Conservation (phyloP, 2,113 vertebrate genomes). For the Nibea albiflora region DNA sequence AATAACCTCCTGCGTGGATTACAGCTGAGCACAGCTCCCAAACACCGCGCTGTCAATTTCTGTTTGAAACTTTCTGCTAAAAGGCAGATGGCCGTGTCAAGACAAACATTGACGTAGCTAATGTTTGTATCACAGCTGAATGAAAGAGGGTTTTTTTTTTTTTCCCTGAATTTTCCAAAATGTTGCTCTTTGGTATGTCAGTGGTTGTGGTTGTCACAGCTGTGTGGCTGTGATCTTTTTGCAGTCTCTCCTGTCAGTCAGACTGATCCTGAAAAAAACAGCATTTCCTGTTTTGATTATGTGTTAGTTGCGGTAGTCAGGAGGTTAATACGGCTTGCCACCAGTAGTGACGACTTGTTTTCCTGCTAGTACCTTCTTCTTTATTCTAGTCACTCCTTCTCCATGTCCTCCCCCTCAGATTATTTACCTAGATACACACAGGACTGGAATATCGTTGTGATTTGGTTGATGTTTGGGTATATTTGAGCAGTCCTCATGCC, state of each 20-base stretch:
- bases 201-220: not conserved
- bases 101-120: conserved; percentile 38
- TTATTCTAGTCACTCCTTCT: conserved; percentile 28
- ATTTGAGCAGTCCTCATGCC: not conserved
- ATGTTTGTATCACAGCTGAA: conserved; percentile 37
- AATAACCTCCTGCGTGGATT: conserved; percentile 37
- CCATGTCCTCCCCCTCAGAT: not conserved
- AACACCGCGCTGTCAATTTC: conserved; percentile 45
- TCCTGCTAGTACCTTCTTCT: conserved; percentile 24
- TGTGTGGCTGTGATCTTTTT: conserved; percentile 2
- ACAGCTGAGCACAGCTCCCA: conserved; percentile 21
- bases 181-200: not conserved
- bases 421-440: conserved; percentile 7
- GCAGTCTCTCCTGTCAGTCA: conserved; percentile 23
- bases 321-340: conserved; percentile 48
- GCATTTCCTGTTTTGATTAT: conserved; percentile 49
- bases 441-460: not conserved
- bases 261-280: conserved; percentile 16
- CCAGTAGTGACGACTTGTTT: conserved; percentile 53
- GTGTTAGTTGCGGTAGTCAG: conserved; percentile 29
- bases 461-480: conserved; percentile 3
- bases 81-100: conserved; percentile 30
- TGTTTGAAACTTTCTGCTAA: conserved; percentile 37
- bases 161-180: not conserved
- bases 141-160: conserved; percentile 3